Conservation (phyloP, 1,140 invertebrate species). For the Psix sp. region DNA sequence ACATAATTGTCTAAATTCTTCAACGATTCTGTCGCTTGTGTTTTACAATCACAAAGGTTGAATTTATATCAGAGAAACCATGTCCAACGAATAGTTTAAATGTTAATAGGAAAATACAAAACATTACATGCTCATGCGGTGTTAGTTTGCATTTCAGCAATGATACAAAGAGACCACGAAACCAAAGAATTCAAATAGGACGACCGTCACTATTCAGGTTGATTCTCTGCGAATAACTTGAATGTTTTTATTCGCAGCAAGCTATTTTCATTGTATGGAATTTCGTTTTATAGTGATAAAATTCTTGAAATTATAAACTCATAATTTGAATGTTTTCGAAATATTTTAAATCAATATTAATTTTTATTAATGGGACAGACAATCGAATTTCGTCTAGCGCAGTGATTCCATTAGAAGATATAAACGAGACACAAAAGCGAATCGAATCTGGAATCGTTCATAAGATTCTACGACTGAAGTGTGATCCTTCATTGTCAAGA, state of each 20-base stretch:
- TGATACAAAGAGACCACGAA: slow-evolving; percentile 70
- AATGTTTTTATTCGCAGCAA: slow-evolving; percentile 59
- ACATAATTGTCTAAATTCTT: slow-evolving; percentile 14
- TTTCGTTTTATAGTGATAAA: not conserved
- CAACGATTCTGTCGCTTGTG: slow-evolving; percentile 18
- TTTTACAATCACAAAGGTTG: slow-evolving; percentile 24
- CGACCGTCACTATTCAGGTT: slow-evolving; percentile 57
- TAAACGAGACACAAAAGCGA: slow-evolving; percentile 24
- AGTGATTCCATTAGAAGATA: slow-evolving; percentile 16
- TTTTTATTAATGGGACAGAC: too few species aligned
- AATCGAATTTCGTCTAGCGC: not conserved
- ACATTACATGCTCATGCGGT: slow-evolving; percentile 35
- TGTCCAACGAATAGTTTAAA: slow-evolving; percentile 66
- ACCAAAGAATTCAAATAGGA: slow-evolving; percentile 63
- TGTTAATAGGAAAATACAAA: slow-evolving; percentile 60
- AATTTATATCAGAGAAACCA: slow-evolving; percentile 22
- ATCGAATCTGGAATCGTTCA: slow-evolving; percentile 36
- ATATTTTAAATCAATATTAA: too few species aligned
- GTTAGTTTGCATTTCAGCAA: slow-evolving; percentile 38
- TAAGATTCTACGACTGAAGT: slow-evolving; percentile 41
- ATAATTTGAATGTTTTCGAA: too few species aligned
- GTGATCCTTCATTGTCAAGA: slow-evolving; percentile 60
- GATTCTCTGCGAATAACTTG: slow-evolving; percentile 55
- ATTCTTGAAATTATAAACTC: too few species aligned
- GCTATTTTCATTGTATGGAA: too few species aligned